A percentile compares a stretch with the other conserved stretches of the same genome.
Conservation (phyloP, 2,113 vertebrate genomes). For the Cyphomyrus discorhynchus region DNA sequence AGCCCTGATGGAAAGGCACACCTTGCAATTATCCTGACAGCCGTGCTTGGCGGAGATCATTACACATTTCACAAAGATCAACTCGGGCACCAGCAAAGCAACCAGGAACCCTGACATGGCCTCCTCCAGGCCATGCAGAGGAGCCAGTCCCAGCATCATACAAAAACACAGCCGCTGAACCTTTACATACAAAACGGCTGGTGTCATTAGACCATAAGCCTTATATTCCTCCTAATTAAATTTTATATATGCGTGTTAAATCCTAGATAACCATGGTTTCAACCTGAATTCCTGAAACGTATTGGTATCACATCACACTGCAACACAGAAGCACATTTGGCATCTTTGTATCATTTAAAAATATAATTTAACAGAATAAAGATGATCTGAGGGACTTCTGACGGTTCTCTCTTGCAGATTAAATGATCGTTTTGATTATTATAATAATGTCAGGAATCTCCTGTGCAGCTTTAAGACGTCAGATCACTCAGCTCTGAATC, state of each 20-base stretch:
- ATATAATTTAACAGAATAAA: not conserved
- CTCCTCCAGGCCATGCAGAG: no score
- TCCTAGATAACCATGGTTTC: not conserved
- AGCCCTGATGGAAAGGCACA: not conserved
- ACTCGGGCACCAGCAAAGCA: not conserved
- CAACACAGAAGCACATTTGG: not conserved
- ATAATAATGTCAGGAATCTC: not conserved
- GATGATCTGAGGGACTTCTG: not conserved
- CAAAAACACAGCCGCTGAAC: not conserved
- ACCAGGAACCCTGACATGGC: not conserved
- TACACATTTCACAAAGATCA: not conserved
- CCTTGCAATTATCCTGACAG: not conserved
- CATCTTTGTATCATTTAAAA: not conserved
- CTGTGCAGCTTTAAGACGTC: not conserved
- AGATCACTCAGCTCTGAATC: not conserved
- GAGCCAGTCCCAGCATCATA: no score
- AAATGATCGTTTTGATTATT: not conserved
- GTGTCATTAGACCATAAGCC: not conserved
- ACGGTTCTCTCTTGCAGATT: not conserved
- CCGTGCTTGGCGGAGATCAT: not conserved
- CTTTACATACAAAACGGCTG: not conserved
- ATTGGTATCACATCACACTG: no score
- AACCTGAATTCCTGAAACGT: not conserved
- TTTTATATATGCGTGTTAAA: no score
- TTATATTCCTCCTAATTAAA: not conserved